Percentiles rank a stretch among this genome's conserved stretches.
Conservation (phyloP, 2,113 vertebrate genomes). For the Tachysurus vachellii region DNA sequence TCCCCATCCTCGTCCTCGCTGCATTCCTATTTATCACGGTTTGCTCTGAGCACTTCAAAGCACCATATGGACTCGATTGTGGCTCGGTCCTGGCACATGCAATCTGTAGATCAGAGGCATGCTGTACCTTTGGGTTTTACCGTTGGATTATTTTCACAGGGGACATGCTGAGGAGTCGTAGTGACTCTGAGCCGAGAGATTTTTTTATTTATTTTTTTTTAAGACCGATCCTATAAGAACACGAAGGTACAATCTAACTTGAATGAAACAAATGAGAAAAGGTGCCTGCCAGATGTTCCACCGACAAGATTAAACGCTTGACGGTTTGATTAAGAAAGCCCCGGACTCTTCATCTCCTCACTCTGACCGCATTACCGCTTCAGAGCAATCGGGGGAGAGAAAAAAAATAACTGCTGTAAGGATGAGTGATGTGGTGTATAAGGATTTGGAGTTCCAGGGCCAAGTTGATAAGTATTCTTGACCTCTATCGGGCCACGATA, state of each 20-base stretch:
- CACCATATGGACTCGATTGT: slow-evolving; percentile 88
- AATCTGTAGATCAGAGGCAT: slow-evolving; percentile 82
- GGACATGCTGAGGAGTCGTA: slow-evolving; percentile 47
- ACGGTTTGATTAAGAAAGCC: slow-evolving; percentile 82
- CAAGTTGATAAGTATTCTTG: slow-evolving; percentile 47
- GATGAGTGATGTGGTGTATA: slow-evolving; percentile 51
- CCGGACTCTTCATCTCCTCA: slow-evolving; percentile 76
- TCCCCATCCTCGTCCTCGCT: slow-evolving; percentile 61
- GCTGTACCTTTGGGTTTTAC: slow-evolving; percentile 82
- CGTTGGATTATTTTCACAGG: slow-evolving; percentile 55
- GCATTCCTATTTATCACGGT: slow-evolving; percentile 86
- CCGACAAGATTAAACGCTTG: slow-evolving; percentile 73
- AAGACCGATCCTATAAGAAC: slow-evolving; percentile 26
- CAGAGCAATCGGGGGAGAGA: slow-evolving; percentile 47
- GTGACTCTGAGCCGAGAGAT: slow-evolving; percentile 35
- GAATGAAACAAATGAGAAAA: slow-evolving; percentile 75
- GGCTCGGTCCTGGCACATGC: slow-evolving; percentile 84
- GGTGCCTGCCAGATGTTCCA: slow-evolving; percentile 90
- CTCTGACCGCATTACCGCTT: slow-evolving; percentile 48
- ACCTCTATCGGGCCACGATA: slow-evolving; percentile 15
- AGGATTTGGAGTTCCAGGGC: slow-evolving; percentile 46
- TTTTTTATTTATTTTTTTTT: slow-evolving; percentile 18
- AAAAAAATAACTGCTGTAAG: slow-evolving; percentile 17
- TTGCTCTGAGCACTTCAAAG: slow-evolving; percentile 59
- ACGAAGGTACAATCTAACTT: slow-evolving; percentile 49